phyloP scores from a whole-genome alignment of 2,797 vertebrate species.

The Galaxias olidus region DNA sequence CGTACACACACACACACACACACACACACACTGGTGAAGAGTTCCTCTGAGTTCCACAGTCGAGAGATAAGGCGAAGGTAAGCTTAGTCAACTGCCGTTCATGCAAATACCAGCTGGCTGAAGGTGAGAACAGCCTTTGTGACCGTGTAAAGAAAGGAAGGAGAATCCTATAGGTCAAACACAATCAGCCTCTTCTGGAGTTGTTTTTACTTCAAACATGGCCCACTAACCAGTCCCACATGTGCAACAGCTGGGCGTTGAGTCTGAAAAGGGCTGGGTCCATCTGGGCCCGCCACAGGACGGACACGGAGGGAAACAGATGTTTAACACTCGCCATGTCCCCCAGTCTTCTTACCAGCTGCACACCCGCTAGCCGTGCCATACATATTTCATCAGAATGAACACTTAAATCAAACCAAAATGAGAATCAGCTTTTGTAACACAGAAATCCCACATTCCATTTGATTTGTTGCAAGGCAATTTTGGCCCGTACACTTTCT shows the following conservation, averaged over 20 bases:
- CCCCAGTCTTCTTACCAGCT: conserved; percentile 30
- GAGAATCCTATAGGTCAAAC: background rate
- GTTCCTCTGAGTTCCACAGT: conserved; percentile 53
- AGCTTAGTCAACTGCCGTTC: conserved; percentile 29
- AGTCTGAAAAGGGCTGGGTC: conserved; percentile 40
- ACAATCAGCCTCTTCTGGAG: background rate
- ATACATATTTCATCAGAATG: conserved; percentile 45
- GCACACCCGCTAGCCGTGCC: background rate
- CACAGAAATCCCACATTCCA: conserved; percentile 27
- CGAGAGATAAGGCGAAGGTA: conserved; percentile 63
- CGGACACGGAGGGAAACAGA: conserved; percentile 46
- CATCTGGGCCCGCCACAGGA: conserved; percentile 33
- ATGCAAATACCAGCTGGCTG: conserved; percentile 3
- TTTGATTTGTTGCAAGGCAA: conserved; percentile 28
- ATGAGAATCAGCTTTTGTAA: conserved; percentile 37
- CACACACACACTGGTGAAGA: conserved; percentile 35
- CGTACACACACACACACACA: conserved; percentile 15
- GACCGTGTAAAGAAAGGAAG: background rate
- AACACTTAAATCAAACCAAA: conserved; percentile 39
- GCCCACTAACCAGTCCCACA: conserved; percentile 40
- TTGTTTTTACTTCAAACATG: conserved; percentile 21
- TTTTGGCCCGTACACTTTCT: background rate
- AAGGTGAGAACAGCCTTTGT: conserved; percentile 17
- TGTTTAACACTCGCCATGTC: conserved; percentile 41
- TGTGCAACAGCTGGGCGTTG: conserved; percentile 56